A percentile compares a stretch with the other conserved stretches of the same genome.
Evolutionary conservation across 2,113 vertebrate genomes (phyloP).

Genomic region (Lophochroa leadbeateri): DNA sequence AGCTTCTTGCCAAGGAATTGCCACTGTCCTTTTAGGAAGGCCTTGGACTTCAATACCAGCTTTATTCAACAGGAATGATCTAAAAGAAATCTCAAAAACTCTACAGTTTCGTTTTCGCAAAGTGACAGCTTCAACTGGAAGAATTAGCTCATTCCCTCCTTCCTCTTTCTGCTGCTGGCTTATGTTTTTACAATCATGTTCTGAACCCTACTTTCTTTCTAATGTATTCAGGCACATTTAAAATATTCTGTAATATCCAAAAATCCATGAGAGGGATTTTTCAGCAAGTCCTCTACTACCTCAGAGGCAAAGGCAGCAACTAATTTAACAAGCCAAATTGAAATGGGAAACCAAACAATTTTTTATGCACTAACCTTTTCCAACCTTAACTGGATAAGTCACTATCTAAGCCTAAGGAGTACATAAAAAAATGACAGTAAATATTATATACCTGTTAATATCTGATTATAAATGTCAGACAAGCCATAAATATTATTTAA

Average conservation of each 20-base stretch:
- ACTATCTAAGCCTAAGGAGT: neutral
- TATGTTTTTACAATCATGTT: neutral
- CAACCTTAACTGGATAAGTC: neutral
- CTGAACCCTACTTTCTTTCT: neutral
- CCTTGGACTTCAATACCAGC: conserved; percentile 11
- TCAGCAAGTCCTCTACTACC: neutral
- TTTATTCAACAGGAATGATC: conserved; percentile 7
- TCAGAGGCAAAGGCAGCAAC: neutral
- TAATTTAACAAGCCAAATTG: neutral
- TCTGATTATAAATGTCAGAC: neutral
- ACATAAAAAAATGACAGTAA: neutral
- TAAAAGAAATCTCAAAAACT: conserved; percentile 8
- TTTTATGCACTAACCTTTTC: neutral
- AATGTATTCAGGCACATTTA: neutral
- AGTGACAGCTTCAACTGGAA: conserved; percentile 18
- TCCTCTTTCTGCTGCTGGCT: neutral
- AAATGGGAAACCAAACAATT: neutral
- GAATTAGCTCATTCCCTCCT: conserved; percentile 21
- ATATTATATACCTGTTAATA: neutral
- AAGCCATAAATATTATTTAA: neutral
- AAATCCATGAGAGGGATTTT: fast-evolving
- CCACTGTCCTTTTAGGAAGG: conserved; percentile 19
- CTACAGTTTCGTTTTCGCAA: neutral
- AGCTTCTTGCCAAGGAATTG: conserved; percentile 46
- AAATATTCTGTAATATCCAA: neutral